phyloP scores from a whole-genome alignment of 2,113 vertebrate genomes.

The Gila orcuttii region DNA sequence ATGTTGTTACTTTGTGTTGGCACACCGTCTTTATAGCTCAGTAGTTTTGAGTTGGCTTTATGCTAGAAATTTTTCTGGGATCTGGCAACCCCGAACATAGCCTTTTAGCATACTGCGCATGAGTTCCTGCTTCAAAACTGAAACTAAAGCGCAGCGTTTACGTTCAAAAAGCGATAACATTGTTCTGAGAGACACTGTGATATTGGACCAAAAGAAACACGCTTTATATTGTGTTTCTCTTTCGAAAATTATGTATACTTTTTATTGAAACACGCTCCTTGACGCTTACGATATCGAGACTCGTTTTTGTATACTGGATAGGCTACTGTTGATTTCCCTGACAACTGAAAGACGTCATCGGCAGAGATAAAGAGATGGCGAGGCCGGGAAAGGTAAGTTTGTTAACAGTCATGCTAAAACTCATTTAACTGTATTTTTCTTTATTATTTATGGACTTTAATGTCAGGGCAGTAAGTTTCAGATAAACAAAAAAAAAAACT shows the following conservation, averaged over 20 bases:
- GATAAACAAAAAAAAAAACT: too few relatives aligned
- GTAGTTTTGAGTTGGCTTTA: too few relatives aligned
- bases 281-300: too few relatives aligned
- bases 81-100: not conserved
- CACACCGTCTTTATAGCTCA: too few relatives aligned
- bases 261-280: not conserved
- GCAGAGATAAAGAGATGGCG: not conserved
- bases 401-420: not conserved
- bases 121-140: conserved; percentile 12
- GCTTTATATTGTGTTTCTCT: not conserved
- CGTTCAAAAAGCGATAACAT: not conserved
- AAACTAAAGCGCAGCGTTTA: not conserved
- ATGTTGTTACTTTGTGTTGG: too few relatives aligned
- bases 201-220: not conserved
- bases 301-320: not conserved
- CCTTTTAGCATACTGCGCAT: not conserved
- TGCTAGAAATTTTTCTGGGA: not conserved
- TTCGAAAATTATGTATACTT: not conserved
- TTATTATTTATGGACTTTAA: not conserved
- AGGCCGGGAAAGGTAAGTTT: not conserved
- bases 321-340: not conserved
- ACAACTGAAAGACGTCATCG: not conserved
- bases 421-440: not conserved
- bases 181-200: not conserved
- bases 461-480: not conserved